Evolutionary conservation across 2,113 vertebrate species (phyloP).

Genomic region (Psilopogon haemacephalus): DNA sequence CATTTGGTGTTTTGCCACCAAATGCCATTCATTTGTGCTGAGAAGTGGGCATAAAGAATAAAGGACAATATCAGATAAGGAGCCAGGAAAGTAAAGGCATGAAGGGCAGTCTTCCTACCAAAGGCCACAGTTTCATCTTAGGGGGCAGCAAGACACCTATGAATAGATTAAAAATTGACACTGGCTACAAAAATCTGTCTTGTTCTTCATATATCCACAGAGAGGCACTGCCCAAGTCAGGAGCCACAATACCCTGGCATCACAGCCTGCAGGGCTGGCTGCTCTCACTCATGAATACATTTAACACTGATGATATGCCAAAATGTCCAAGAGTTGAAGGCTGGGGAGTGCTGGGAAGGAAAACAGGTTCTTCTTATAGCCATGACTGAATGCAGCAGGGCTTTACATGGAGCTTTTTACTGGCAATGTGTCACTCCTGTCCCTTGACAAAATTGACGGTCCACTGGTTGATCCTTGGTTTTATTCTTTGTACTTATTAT

Average conservation of each 20-base stretch:
- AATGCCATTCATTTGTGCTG: no score
- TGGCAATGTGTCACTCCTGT: background rate
- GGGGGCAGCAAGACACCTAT: background rate
- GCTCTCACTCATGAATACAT: slow-evolving; percentile 6
- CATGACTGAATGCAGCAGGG: background rate
- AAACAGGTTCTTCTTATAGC: background rate
- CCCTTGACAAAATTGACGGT: background rate
- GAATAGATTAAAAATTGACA: background rate
- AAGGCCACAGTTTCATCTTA: background rate
- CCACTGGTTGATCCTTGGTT: background rate
- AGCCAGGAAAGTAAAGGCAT: background rate
- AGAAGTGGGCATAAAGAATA: background rate
- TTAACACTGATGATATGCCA: background rate
- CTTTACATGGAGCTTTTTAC: background rate
- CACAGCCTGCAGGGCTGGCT: background rate
- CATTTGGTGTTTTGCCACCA: background rate
- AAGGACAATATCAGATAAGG: background rate
- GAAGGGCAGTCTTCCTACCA: background rate
- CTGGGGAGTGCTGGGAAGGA: background rate
- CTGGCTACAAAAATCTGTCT: background rate
- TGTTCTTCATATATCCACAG: background rate
- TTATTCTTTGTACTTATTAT: background rate
- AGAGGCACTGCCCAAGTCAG: background rate
- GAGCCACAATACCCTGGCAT: slow-evolving; percentile 9
- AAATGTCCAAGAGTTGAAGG: background rate